Evolutionary conservation across 2,888 invertebrate species (phyloP).

Genomic region (Dimorphilus gyrociliatus): DNA sequence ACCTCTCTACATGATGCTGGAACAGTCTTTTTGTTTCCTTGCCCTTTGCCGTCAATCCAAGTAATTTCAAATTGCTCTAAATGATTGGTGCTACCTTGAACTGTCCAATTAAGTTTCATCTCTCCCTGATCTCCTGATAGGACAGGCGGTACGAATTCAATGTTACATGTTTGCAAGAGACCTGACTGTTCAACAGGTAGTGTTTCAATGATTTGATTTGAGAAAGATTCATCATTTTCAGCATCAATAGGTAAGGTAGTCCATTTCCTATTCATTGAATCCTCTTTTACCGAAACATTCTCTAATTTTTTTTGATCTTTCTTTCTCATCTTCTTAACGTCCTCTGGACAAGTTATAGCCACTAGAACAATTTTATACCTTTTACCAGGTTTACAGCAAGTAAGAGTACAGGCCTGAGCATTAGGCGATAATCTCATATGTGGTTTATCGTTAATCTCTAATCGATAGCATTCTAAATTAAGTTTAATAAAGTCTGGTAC

Average conservation of each 20-base stretch:
- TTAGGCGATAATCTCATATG: slow-evolving; percentile 29
- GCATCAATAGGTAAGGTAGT: slow-evolving; percentile 19
- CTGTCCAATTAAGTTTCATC: slow-evolving; percentile 26
- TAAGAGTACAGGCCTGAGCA: slow-evolving; percentile 32
- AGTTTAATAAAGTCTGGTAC: slow-evolving; percentile 25
- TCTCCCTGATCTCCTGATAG: slow-evolving; percentile 20
- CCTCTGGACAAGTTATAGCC: slow-evolving; percentile 33
- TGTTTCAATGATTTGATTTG: slow-evolving; percentile 22
- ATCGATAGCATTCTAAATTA: slow-evolving; percentile 31
- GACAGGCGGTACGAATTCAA: too few relatives aligned
- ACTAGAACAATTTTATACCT: slow-evolving; percentile 30
- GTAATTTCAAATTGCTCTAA: slow-evolving; percentile 29
- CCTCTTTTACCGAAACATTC: neutral
- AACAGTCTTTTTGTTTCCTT: neutral
- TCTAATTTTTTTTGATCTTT: slow-evolving; percentile 5
- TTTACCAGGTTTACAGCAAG: slow-evolving; percentile 35
- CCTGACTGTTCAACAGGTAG: slow-evolving; percentile 26
- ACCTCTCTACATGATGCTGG: neutral
- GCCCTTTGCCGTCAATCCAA: too few relatives aligned
- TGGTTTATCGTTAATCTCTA: slow-evolving; percentile 32
- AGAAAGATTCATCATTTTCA: slow-evolving; percentile 30
- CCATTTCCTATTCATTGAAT: slow-evolving; percentile 6
- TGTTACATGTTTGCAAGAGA: too few relatives aligned
- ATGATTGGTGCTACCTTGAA: slow-evolving; percentile 18
- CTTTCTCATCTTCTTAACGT: slow-evolving; percentile 23